These are phyloP conservation scores for Otocyon megalotis DNA, from an alignment of 2,113 vertebrate species.

Conservation along the genomic window DNA sequence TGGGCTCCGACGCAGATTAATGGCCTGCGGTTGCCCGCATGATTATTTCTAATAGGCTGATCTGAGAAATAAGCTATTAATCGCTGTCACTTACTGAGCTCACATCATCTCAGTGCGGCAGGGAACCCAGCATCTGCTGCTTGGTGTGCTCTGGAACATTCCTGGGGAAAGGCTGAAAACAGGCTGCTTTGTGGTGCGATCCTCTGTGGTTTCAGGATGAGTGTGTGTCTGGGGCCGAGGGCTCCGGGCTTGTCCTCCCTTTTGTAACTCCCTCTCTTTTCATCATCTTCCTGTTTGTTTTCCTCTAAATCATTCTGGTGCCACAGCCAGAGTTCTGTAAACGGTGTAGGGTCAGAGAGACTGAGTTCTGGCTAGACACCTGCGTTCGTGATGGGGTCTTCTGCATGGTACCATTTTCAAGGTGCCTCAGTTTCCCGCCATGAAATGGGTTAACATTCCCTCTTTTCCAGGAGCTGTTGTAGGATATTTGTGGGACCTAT, in stretches of 20 bases:
- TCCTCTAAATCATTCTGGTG: background rate
- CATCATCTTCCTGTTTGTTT: background rate
- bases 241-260: fast-evolving
- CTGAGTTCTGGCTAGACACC: background rate
- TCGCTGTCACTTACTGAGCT: conserved; percentile 70
- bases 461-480: background rate
- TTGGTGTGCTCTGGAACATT: fast-evolving
- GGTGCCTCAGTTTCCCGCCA: background rate
- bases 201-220: background rate
- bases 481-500: background rate
- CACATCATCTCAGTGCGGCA: conserved; percentile 59
- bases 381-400: fast-evolving
- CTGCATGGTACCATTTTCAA: fast-evolving
- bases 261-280: fast-evolving
- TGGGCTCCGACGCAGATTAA: conserved; percentile 68
- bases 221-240: background rate
- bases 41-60: conserved; percentile 79
- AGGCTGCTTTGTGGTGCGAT: fast-evolving
- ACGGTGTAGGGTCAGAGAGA: background rate
- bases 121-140: conserved; percentile 50
- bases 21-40: conserved; percentile 29
- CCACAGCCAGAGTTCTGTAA: too few species aligned
- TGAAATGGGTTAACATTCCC: background rate
- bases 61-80: conserved; percentile 76
- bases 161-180: background rate